Evolutionary conservation across 2,113 vertebrate species (phyloP), one percentile per base, ranked within the genome.

Genomic region (Microtus richardsoni): DNA sequence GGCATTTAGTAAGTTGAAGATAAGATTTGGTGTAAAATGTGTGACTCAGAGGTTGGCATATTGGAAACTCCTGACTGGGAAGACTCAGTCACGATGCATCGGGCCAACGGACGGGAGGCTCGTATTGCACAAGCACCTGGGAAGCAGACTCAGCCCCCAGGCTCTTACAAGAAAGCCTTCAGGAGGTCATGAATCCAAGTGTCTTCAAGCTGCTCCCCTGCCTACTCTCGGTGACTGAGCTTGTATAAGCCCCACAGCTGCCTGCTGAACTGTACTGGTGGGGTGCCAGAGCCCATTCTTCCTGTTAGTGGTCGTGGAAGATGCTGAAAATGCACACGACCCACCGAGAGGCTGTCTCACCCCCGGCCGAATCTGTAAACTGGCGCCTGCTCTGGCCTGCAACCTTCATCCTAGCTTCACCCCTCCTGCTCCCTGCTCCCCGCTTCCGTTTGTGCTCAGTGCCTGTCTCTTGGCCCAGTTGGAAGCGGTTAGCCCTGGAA

Each of bases 41-140:
- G 83, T 78, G 78, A n/a, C 33, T 93, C 28, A 33, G n/a, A 54
- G 47, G 49, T 97, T 95, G 64, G 68, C 88, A 88, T 30, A n/a
- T 36, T 49, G 64, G 24, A 47, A 36, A 49, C 44, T 26, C 47
- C 13, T 49, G 41, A 24, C 16, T 66, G 41, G 52, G 71, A 13
- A 93, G 60, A 94, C 66, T 91, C 47, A 54, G 84, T 89, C 62
- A 75, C 60, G 36, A 54, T 75, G 79, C 93, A 33, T 39, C 77
- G 39, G 87, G 39, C n/a, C n/a, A n/a, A n/a, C 52, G 44, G 87
- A 49, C 66, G 41, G 33, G 58, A 0, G 3, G 79, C 83, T 26
- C 77, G 54, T 47, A 74, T 93, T 93, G 64, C 66, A 62, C 64
- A 91, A 60, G 24, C 83, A 47, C n/a, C 22, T 24, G 62, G 30